Conservation (phyloP, 2,113 vertebrate species). For the Caracal caracal region DNA sequence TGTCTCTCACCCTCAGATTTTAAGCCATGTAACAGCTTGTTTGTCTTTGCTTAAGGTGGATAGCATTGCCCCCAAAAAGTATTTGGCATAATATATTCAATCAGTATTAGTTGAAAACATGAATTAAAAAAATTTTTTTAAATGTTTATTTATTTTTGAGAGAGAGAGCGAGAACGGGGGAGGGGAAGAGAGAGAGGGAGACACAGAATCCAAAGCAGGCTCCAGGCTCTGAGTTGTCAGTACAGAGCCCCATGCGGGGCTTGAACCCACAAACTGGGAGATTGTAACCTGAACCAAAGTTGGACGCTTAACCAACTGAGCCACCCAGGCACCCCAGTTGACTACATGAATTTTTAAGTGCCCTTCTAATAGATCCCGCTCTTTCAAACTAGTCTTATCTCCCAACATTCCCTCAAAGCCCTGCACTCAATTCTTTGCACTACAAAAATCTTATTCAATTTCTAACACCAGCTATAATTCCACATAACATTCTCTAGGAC, state of each 20-base stretch:
- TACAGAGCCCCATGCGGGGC: too few species aligned
- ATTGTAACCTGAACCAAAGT: too few species aligned
- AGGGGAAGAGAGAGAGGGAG: too few species aligned
- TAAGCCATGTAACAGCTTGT: not conserved
- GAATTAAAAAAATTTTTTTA: not conserved
- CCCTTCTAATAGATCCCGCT: not conserved
- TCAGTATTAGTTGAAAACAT: not conserved
- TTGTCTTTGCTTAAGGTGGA: not conserved
- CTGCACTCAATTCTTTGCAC: not conserved
- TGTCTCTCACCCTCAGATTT: not conserved
- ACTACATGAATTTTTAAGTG: not conserved
- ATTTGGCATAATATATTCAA: not conserved
- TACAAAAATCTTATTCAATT: not conserved
- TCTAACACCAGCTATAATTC: not conserved
- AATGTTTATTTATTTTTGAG: too few species aligned
- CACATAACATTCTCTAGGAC: not conserved
- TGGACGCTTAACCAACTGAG: too few species aligned
- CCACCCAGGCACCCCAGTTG: too few species aligned
- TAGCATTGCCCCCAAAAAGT: not conserved
- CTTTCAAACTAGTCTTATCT: not conserved
- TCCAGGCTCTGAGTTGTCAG: too few species aligned
- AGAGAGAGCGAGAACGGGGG: too few species aligned
- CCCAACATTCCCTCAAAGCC: not conserved
- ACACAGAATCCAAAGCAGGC: too few species aligned
- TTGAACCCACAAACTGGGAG: too few species aligned